These are phyloP conservation scores for Bellardia pandia DNA, from an alignment of 2,888 invertebrate species.

Conservation along the genomic window DNA sequence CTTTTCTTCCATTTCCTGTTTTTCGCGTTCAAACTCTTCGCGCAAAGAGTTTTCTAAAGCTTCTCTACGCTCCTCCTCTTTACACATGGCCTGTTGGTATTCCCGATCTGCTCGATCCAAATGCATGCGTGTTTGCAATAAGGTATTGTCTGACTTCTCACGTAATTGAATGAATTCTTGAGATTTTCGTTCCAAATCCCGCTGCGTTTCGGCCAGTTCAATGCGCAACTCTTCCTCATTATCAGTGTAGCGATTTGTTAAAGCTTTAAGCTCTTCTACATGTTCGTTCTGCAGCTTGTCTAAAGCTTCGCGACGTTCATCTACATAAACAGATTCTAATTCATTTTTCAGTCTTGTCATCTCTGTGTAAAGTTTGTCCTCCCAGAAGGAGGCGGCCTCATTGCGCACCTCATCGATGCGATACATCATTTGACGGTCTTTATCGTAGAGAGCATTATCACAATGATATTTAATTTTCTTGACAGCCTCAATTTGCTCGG, in stretches of 20 bases:
- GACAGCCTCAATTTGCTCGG: constrained; percentile 85
- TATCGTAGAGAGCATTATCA: constrained; percentile 84
- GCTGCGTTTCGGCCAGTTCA: constrained; percentile 88
- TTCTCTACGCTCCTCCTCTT: constrained; percentile 82
- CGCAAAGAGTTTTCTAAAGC: constrained; percentile 79
- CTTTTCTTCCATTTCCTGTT: constrained; percentile 90
- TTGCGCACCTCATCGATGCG: constrained; percentile 85
- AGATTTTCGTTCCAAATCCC: constrained; percentile 85
- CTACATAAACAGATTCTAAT: constrained; percentile 86
- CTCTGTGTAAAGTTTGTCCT: constrained; percentile 87
- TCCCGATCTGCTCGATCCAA: constrained; percentile 84
- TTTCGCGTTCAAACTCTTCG: constrained; percentile 87
- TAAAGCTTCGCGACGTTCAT: constrained; percentile 86
- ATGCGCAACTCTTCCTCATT: constrained; percentile 86
- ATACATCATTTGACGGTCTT: constrained; percentile 84
- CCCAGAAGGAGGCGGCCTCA: constrained; percentile 87
- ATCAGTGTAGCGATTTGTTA: constrained; percentile 86
- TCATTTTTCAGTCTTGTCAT: constrained; percentile 87
- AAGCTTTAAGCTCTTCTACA: constrained; percentile 85
- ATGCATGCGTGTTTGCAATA: constrained; percentile 83
- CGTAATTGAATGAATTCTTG: constrained; percentile 80
- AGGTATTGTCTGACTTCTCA: constrained; percentile 86
- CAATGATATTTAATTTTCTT: constrained; percentile 83
- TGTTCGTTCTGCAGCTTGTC: constrained; percentile 86
- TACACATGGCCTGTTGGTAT: constrained; percentile 83